Evolutionary conservation across 2,888 invertebrate genomes (phyloP).

Genomic region (Magallana nippona): DNA sequence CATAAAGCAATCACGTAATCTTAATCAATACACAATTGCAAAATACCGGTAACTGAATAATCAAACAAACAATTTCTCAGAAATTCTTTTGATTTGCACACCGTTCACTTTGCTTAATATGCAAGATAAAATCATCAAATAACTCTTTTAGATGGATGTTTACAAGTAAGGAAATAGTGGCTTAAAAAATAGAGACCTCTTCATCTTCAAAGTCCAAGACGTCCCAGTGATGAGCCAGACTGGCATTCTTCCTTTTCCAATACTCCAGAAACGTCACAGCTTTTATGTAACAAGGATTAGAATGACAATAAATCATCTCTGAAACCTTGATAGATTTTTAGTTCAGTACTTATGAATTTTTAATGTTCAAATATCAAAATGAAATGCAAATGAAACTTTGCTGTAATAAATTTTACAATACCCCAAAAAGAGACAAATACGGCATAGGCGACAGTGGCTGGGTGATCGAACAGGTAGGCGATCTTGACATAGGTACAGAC

Average conservation of each 20-base stretch:
- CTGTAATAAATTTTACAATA: slow-evolving; percentile 64
- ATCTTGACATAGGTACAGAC: slow-evolving; percentile 82
- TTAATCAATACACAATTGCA: too few species aligned
- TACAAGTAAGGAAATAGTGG: too few species aligned
- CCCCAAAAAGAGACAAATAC: slow-evolving; percentile 83
- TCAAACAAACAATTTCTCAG: too few species aligned
- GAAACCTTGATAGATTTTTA: too few species aligned
- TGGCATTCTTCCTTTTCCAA: slow-evolving; percentile 83
- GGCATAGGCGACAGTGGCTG: slow-evolving; percentile 83
- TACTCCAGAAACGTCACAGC: slow-evolving; percentile 83
- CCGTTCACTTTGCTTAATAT: too few species aligned
- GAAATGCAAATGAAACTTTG: background rate
- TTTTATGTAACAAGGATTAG: slow-evolving; percentile 65
- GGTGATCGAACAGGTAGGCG: slow-evolving; percentile 83
- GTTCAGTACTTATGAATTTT: too few species aligned
- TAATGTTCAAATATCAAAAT: too few species aligned
- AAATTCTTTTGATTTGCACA: too few species aligned
- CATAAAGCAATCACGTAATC: too few species aligned
- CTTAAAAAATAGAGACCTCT: slow-evolving; percentile 72
- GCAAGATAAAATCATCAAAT: too few species aligned
- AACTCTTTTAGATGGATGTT: too few species aligned
- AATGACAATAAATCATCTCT: slow-evolving; percentile 9
- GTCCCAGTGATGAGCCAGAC: slow-evolving; percentile 83
- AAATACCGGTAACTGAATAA: too few species aligned
- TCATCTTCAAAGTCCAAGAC: slow-evolving; percentile 83